These are phyloP conservation scores for Philopedon plagiatum DNA, from an alignment of 2,888 invertebrate species.

Conservation along the genomic window DNA sequence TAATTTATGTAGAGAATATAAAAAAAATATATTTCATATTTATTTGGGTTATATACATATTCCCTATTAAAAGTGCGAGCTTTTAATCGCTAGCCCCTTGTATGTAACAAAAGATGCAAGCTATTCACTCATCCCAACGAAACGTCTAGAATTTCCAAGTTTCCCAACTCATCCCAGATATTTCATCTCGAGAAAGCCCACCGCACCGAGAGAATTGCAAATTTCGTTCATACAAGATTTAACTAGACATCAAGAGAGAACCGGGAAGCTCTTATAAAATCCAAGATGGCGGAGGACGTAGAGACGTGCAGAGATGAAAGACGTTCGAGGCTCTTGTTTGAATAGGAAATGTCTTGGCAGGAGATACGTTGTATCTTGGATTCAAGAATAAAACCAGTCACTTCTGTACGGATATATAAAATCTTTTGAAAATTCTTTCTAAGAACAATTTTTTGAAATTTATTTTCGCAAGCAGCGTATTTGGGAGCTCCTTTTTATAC, in stretches of 20 bases:
- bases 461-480: no score
- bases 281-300: conserved; percentile 56
- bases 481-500: no score
- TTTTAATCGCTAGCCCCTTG: no score
- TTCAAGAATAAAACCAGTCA: no score
- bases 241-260: conserved; percentile 49
- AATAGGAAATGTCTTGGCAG: conserved; percentile 19
- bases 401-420: no score
- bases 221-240: conserved; percentile 62
- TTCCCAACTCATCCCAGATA: conserved; percentile 21
- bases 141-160: conserved; percentile 23
- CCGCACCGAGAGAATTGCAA: conserved; percentile 59
- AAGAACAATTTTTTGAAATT: no score
- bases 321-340: conserved; percentile 15
- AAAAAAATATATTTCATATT: no score
- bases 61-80: no score
- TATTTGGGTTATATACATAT: no score
- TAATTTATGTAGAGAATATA: no score
- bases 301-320: conserved; percentile 39
- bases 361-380: background rate
- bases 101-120: no score
- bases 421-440: no score
- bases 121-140: background rate
- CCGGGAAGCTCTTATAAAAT: conserved; percentile 54
- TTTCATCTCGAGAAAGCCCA: conserved; percentile 34